These are phyloP conservation scores for Griposia aprilina DNA, from an alignment of 2,888 invertebrate genomes.

Conservation along the genomic window DNA sequence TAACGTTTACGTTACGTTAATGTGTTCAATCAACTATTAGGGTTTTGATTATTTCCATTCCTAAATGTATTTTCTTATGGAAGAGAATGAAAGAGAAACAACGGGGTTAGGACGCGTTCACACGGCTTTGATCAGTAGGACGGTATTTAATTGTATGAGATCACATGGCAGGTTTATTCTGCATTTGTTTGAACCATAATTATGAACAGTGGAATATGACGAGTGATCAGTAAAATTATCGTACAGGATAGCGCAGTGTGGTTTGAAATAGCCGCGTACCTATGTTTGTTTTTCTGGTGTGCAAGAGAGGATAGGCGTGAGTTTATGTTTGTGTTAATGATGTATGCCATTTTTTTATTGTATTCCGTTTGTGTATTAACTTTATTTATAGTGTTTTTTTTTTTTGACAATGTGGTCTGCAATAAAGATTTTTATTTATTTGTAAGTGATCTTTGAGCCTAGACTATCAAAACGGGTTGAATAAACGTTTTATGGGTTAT, in stretches of 20 bases:
- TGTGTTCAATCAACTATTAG: neutral
- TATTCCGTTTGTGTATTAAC: no score
- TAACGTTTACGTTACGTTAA: no score
- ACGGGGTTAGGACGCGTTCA: neutral
- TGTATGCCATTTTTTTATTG: no score
- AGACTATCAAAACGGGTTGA: neutral
- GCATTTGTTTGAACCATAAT: neutral
- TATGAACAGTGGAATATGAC: neutral
- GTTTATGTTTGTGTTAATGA: no score
- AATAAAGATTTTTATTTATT: no score
- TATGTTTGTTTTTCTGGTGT: no score
- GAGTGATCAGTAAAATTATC: neutral
- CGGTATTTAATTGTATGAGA: neutral
- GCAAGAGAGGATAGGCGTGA: no score
- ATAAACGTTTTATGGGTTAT: neutral
- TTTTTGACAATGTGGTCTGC: no score
- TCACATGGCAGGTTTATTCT: neutral
- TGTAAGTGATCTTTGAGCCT: neutral
- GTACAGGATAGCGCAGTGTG: neutral
- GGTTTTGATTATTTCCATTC: neutral
- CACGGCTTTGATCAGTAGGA: neutral
- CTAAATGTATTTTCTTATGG: neutral
- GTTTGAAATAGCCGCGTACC: neutral
- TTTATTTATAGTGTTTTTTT: no score
- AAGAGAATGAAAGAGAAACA: neutral